phyloP scores from a whole-genome alignment of 2,797 vertebrate species.

The Sebastes trivittatus region DNA sequence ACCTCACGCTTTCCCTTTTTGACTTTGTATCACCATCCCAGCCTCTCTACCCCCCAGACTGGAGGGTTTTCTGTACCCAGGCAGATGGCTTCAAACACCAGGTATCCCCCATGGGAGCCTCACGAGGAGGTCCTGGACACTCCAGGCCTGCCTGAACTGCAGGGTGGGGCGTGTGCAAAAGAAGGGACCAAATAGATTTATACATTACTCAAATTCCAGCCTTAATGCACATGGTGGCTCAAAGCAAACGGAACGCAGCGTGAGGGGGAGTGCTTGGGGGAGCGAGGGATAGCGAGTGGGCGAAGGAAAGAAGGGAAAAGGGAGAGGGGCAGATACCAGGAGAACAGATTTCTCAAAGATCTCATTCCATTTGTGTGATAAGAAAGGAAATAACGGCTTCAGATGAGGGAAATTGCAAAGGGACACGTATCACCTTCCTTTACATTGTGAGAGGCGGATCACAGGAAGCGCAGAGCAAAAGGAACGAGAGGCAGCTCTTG shows the following conservation, averaged over 20 bases:
- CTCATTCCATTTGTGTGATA: constrained; percentile 50
- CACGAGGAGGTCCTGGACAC: constrained; percentile 67
- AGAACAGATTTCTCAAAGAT: constrained; percentile 48
- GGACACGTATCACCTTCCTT: constrained; percentile 55
- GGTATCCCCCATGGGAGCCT: constrained; percentile 59
- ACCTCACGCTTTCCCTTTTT: neutral
- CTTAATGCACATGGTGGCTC: constrained; percentile 43
- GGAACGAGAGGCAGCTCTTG: constrained; percentile 22
- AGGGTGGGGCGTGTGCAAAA: constrained; percentile 11
- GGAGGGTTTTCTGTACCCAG: constrained; percentile 16
- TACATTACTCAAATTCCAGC: constrained; percentile 52
- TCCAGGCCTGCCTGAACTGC: constrained; percentile 45
- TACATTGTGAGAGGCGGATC: constrained; percentile 56
- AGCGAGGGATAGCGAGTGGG: constrained; percentile 53
- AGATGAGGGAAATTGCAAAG: constrained; percentile 60
- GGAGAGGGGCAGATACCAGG: constrained; percentile 55
- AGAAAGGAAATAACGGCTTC: constrained; percentile 54
- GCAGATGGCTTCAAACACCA: constrained; percentile 73
- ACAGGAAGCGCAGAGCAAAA: constrained; percentile 34
- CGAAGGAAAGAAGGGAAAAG: constrained; percentile 29
- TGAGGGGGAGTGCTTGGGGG: constrained; percentile 27
- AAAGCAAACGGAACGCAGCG: constrained; percentile 32
- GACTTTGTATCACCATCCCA: constrained; percentile 24
- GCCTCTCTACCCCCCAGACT: constrained; percentile 3
- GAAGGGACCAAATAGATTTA: constrained; percentile 31